Evolutionary conservation across 2,113 vertebrate genomes (phyloP).

Genomic region (Otis tarda): DNA sequence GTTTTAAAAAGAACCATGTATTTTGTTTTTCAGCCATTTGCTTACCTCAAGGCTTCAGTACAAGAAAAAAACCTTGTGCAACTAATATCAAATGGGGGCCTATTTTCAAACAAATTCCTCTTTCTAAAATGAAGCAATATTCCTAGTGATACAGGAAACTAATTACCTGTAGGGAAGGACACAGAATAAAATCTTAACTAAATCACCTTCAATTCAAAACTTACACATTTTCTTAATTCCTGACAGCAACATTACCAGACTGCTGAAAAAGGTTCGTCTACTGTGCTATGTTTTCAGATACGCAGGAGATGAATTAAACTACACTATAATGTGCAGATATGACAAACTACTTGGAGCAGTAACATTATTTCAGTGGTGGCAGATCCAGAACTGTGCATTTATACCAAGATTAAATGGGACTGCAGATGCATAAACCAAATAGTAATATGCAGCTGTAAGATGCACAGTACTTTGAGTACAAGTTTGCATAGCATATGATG

Average conservation of each 20-base stretch:
- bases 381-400: slow-evolving; percentile 40
- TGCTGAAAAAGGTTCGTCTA: background rate
- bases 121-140: background rate
- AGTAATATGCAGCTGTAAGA: background rate
- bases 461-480: background rate
- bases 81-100: background rate
- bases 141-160: background rate
- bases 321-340: background rate
- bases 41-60: background rate
- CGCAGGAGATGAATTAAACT: background rate
- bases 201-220: background rate
- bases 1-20: background rate
- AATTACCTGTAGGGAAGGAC: background rate
- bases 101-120: background rate
- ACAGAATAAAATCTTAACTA: background rate
- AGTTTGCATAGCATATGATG: slow-evolving; percentile 24
- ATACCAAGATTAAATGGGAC: background rate
- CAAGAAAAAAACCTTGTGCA: background rate
- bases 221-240: background rate
- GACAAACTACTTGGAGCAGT: background rate
- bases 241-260: background rate
- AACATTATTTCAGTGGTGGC: background rate
- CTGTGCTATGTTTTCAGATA: background rate
- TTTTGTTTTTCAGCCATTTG: background rate
- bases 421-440: background rate